These are phyloP conservation scores for Orientallactaga sibirica DNA, from an alignment of 2,797 vertebrate species.

Conservation along the genomic window DNA sequence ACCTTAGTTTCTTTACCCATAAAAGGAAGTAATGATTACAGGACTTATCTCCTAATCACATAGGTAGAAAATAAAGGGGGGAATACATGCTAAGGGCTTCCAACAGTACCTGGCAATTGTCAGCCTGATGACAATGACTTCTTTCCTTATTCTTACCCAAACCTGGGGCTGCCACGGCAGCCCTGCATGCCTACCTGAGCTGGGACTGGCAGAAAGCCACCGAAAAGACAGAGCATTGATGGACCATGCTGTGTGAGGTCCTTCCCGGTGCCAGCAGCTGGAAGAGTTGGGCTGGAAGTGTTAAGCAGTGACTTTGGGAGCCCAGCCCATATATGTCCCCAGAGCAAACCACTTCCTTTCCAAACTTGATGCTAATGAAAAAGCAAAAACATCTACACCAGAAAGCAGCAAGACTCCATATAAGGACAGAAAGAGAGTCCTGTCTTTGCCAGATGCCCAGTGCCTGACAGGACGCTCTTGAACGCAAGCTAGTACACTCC, in stretches of 20 bases:
- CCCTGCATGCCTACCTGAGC: background rate
- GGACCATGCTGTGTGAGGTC: background rate
- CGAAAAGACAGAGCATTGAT: background rate
- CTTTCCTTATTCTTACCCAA: background rate
- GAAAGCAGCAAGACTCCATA: constrained; percentile 20
- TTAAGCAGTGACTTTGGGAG: constrained; percentile 53
- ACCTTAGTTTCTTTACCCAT: background rate
- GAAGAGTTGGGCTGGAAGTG: background rate
- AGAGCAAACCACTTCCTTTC: constrained; percentile 67
- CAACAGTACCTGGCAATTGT: background rate
- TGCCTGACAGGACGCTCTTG: constrained; percentile 22
- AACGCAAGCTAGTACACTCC: constrained; percentile 44
- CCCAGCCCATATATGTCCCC: constrained; percentile 12
- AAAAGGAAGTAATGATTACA: background rate
- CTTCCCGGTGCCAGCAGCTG: background rate
- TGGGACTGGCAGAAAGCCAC: background rate
- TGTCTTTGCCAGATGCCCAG: background rate
- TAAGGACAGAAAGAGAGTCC: constrained; percentile 53
- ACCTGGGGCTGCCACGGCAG: background rate
- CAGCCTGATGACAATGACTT: background rate
- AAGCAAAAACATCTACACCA: constrained; percentile 56
- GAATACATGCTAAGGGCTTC: background rate
- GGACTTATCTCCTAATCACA: background rate
- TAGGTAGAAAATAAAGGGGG: background rate
- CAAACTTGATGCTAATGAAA: constrained; percentile 46